These are phyloP conservation scores for Myripristis murdjan DNA, from an alignment of 2,797 vertebrate species.

Conservation along the genomic window DNA sequence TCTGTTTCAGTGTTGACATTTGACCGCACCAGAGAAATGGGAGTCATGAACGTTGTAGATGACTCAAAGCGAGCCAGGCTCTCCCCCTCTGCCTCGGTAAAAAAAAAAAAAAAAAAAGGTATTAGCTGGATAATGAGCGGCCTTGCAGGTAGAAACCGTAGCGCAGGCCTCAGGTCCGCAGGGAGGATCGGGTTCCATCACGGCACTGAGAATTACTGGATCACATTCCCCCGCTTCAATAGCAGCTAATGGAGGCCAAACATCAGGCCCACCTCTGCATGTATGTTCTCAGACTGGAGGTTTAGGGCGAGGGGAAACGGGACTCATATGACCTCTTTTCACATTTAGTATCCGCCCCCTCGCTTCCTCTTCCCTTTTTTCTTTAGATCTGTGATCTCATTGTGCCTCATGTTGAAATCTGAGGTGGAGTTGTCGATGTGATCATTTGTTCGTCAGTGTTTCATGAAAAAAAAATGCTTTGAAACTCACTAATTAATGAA, in stretches of 20 bases:
- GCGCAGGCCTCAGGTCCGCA: constrained; percentile 13
- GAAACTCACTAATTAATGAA: no score
- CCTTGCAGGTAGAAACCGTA: constrained; percentile 37
- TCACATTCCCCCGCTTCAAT: constrained; percentile 45
- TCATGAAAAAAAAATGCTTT: no score
- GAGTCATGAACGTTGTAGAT: not conserved
- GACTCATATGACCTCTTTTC: not conserved
- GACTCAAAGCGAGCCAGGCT: not conserved
- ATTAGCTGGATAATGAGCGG: constrained; percentile 10
- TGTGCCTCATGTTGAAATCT: not conserved
- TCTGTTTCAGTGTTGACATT: no score
- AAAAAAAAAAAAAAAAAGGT: no score
- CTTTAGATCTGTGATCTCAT: not conserved
- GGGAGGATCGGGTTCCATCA: constrained; percentile 47
- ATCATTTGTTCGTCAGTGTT: no score
- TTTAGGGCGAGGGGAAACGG: not conserved
- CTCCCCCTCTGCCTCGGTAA: constrained; percentile 5
- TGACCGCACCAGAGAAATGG: no score
- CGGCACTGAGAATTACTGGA: constrained; percentile 16
- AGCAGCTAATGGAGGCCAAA: constrained; percentile 5
- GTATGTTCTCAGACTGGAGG: not conserved
- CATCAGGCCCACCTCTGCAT: constrained; percentile 10
- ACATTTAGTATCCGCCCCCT: not conserved
- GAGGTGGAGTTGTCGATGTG: no score
- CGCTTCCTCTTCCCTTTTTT: not conserved